These are phyloP conservation scores for Leptocoma aspasia DNA, from an alignment of 2,113 vertebrate genomes.

Conservation along the genomic window DNA sequence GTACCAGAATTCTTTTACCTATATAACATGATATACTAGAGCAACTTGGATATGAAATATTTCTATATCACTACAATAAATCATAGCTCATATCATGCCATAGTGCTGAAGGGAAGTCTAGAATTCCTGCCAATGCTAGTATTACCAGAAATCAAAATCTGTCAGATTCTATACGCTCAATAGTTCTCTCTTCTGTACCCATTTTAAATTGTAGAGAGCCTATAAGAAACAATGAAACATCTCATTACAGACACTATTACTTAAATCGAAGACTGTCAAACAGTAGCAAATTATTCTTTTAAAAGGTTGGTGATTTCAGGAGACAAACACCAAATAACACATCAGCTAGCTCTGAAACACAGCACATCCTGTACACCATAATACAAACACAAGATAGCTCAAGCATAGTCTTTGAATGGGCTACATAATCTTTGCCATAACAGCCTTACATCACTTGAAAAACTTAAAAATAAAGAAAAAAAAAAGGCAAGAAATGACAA, in stretches of 20 bases:
- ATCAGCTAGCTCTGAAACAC: neutral
- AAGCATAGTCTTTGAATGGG: neutral
- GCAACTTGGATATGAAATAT: conserved; percentile 39
- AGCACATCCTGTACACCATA: neutral
- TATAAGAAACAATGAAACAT: conserved; percentile 14
- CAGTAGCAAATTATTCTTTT: neutral
- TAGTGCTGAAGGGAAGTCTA: conserved; percentile 7
- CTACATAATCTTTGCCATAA: neutral
- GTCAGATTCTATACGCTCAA: neutral
- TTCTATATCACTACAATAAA: conserved; percentile 10
- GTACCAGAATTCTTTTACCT: conserved; percentile 27
- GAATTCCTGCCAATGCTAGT: conserved; percentile 20
- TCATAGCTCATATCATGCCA: neutral
- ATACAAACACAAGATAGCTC: neutral
- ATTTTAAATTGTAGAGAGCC: neutral
- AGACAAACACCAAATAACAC: neutral
- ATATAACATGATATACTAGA: conserved; percentile 12
- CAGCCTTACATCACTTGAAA: neutral
- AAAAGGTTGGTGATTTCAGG: neutral
- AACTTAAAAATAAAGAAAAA: neutral
- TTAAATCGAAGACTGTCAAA: conserved; percentile 2
- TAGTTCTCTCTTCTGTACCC: neutral
- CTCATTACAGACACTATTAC: neutral
- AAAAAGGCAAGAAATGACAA: neutral
- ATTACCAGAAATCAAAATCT: conserved; percentile 40